Base-by-base conservation (phyloP, 2,113 vertebrate species). In the Etheostoma cragini region DNA sequence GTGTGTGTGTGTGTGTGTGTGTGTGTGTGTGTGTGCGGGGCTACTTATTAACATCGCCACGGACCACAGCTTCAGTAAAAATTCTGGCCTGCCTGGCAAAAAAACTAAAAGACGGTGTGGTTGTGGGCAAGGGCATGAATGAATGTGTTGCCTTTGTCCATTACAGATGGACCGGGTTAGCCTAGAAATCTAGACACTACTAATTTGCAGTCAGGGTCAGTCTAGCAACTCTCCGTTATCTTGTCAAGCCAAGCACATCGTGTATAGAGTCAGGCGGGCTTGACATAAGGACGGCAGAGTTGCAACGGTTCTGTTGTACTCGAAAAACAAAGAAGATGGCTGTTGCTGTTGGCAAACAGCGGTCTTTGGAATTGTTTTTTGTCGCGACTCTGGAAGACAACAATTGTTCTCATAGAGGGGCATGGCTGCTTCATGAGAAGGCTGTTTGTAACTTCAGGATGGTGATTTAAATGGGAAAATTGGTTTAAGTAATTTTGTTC, bases 391-490 rank as follows among this genome's bases (percentile, higher is more conserved):
- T 30, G 30, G 30, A 30, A 30, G 30, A 30, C 47, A 71, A 75
- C 84, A 81, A 90, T 75, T 80, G 73, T 80, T 77, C 72, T 82
- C 62, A 80, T 56, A 82, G 54, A 86, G 78, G 67, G 76, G 26
- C 35, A 72, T 24, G 24, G 70, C 72, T 62, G 69, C 52, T 84
- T 78, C 8, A 1, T 69, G 77, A 71, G 76, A 81, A 53, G 61
- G 53, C 53, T 84, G 73, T 86, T 88, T 61, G 62, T 79, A 79
- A 84, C 81, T 82, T 76, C 70, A 83, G 74, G 57, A 80, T 65
- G 63, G 46, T 86, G 79, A 87, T 89, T 90, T 87, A 86, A 78
- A 63, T 50, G 42, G 75, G 54, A 82, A 85, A 82, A 88, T 66
- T n/a, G n/a, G 60, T 85, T 84, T 73, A 16, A 84, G 71, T 70